phyloP scores from a whole-genome alignment of 2,113 vertebrate genomes.

The Gasterosteus nipponicus region DNA sequence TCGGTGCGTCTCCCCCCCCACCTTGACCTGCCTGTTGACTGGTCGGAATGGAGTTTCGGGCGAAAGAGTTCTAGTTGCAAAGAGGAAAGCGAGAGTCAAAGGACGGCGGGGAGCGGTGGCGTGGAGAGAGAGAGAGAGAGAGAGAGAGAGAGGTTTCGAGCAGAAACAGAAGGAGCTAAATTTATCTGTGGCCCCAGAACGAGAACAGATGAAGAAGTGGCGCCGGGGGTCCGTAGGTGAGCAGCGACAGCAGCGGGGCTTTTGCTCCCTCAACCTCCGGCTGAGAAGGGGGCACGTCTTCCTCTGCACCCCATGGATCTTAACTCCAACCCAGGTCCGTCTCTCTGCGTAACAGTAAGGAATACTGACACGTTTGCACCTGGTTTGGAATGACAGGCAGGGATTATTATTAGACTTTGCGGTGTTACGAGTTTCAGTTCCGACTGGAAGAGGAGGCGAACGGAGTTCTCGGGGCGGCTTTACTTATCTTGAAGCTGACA shows the following conservation, averaged over 20 bases:
- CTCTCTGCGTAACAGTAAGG: slow-evolving; percentile 36
- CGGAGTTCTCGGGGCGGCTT: slow-evolving; percentile 16
- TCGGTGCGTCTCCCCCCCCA: slow-evolving; percentile 22
- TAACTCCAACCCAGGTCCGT: slow-evolving; percentile 82
- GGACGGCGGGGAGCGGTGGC: slow-evolving; percentile 9
- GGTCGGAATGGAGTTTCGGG: slow-evolving; percentile 50
- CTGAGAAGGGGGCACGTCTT: slow-evolving; percentile 50
- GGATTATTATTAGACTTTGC: slow-evolving; percentile 42
- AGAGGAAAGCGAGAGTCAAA: slow-evolving; percentile 30
- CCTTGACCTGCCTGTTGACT: slow-evolving; percentile 41
- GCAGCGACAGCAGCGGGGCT: slow-evolving; percentile 64
- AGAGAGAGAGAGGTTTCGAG: slow-evolving; percentile 26
- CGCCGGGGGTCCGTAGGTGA: slow-evolving; percentile 64
- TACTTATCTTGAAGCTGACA: slow-evolving; percentile 7
- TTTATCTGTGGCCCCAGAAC: slow-evolving; percentile 60
- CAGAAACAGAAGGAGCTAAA: slow-evolving; percentile 58
- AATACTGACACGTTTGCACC: slow-evolving; percentile 29
- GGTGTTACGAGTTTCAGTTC: slow-evolving; percentile 18
- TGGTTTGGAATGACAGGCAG: slow-evolving; percentile 8
- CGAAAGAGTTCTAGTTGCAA: slow-evolving; percentile 50
- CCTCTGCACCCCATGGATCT: slow-evolving; percentile 72
- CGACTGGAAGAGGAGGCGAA: slow-evolving; percentile 2
- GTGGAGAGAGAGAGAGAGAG: slow-evolving; percentile 1
- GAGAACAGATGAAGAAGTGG: slow-evolving; percentile 73
- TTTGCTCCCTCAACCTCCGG: slow-evolving; percentile 50